A percentile compares a stretch with the other conserved stretches of the same genome.
phyloP scores from a whole-genome alignment of 2,113 vertebrate genomes.

The Raja brachyura region DNA sequence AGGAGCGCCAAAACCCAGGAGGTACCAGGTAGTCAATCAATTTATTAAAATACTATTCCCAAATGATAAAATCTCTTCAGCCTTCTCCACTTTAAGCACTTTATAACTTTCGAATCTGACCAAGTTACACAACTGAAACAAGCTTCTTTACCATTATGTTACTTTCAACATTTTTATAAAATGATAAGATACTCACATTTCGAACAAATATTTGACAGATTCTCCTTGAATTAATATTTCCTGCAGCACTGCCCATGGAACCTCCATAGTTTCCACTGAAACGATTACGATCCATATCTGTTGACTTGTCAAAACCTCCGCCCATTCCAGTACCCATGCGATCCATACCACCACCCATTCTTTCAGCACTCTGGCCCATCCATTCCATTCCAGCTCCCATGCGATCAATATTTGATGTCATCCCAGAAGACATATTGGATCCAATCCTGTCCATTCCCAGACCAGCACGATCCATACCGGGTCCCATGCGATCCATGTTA shows the following conservation, averaged over 20 bases:
- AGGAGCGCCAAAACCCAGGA: neutral
- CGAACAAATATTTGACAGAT: conserved; percentile 98
- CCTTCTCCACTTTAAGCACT: neutral
- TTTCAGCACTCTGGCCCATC: conserved; percentile 79
- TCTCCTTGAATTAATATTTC: conserved; percentile 66
- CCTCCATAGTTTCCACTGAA: conserved; percentile 81
- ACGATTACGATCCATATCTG: conserved; percentile 82
- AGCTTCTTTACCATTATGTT: neutral
- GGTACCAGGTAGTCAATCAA: neutral
- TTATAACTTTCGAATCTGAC: neutral
- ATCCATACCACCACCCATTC: conserved; percentile 77
- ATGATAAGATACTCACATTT: conserved; percentile 69
- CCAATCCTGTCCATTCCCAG: conserved; percentile 74
- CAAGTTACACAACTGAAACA: neutral
- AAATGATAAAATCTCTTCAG: neutral
- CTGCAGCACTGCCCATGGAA: conserved; percentile 61
- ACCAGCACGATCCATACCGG: conserved; percentile 73
- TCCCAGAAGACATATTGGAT: conserved; percentile 76
- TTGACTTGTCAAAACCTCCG: conserved; percentile 75
- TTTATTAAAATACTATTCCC: neutral
- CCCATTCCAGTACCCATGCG: conserved; percentile 79
- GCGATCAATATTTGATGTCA: conserved; percentile 74
- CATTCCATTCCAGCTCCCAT: conserved; percentile 80
- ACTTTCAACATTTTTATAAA: neutral
- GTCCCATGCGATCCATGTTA: conserved; percentile 77